Base-by-base conservation (phyloP, 2,113 vertebrate species). In the Salvelinus sp. region DNA sequence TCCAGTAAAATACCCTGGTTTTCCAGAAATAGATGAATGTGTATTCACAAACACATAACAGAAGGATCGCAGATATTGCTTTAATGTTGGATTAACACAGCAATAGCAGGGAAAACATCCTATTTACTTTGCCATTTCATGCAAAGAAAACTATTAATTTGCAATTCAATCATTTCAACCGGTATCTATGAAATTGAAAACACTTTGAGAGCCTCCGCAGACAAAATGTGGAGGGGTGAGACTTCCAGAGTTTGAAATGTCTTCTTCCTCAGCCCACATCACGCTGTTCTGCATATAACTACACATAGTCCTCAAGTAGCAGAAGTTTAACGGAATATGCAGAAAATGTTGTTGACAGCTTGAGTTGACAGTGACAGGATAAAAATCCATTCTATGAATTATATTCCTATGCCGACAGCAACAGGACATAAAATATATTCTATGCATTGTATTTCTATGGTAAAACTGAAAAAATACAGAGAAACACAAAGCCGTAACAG, bases 61-160 rank as follows among this genome's bases (percentile, higher is more conserved):
- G 50, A 23, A 63, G 58, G 69, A 75, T 72, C 57, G 58, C 28
- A 27, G 6, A 64, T n/a, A 50, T 44, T 70, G 63, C 38, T 44
- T 38, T 44, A 44, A 44, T 78, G 70, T 58, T 23, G 66, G 69
- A 79, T 73, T 73, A 72, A 18, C n/a, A 70, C 44, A 67, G 54
- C 20, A 33, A 79, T 13, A 23, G 57, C 57, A 44, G 38, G 38
- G 38, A 44, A 44, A 44, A 44, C 38, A 44, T 44, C 7, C 38
- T 44, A 44, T 44, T 44, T 44, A 44, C 38, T 44, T 44, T 44
- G 2, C 38, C 38, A 44, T 44, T 44, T 44, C 57, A 16, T n/a
- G 14, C 14, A 64, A 58, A 30, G 69, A 48, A 60, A 66, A 69
- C 64, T 6, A 20, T 57, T 50, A 65, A 38, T 74, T 16, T 60